A percentile compares a stretch with the other conserved stretches of the same genome.
Conservation (phyloP, 2,113 vertebrate genomes). For the Sapayoa aenigma region DNA sequence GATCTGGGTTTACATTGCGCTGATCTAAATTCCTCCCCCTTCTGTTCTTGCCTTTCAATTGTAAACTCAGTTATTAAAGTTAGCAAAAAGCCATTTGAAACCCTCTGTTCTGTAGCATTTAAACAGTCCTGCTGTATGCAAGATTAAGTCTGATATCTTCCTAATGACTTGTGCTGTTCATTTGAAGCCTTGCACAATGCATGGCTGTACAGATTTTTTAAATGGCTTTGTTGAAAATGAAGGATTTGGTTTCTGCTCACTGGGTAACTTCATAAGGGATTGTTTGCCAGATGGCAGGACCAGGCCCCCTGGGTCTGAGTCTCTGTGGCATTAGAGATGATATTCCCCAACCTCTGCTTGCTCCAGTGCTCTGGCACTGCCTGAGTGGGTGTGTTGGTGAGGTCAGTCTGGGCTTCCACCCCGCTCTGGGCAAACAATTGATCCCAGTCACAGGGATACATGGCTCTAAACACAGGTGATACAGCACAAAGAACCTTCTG, state of each 20-base stretch:
- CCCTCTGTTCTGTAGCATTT: conserved; percentile 35
- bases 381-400: not conserved
- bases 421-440: not conserved
- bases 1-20: conserved; percentile 40
- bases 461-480: not conserved
- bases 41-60: conserved; percentile 36
- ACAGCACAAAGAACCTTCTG: not conserved
- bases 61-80: conserved; percentile 43
- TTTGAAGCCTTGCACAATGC: not conserved
- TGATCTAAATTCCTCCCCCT: conserved; percentile 59
- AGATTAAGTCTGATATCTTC: conserved; percentile 52
- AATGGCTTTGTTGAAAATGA: not conserved
- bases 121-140: not conserved
- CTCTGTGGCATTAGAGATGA: not conserved
- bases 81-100: conserved; percentile 39
- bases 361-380: not conserved
- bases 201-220: not conserved
- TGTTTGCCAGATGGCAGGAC: not conserved
- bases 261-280: not conserved
- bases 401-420: not conserved
- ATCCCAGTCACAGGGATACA: rapidly evolving
- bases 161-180: conserved; percentile 58
- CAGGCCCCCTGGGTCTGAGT: not conserved
- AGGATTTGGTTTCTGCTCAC: not conserved
- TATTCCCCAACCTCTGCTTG: not conserved